Base-by-base conservation (phyloP, 2,797 vertebrate genomes). In the Myotis planiceps region DNA sequence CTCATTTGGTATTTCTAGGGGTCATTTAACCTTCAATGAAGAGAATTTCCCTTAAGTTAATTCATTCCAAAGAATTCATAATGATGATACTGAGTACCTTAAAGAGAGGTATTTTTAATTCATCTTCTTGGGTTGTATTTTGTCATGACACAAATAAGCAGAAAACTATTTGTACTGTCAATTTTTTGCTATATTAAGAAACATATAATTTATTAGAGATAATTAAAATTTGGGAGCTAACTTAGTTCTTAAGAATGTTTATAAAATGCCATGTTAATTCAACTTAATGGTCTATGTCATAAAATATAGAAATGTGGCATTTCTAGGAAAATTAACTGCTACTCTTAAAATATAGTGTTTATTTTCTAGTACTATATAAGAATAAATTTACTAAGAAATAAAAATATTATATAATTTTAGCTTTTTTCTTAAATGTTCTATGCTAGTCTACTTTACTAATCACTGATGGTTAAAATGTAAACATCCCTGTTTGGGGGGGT, bases 1-100 rank as follows among this genome's bases (percentile, higher is more conserved):
- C 75, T 88, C 25, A n/a, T 96, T 95, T 90, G 92, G 39, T 96
- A 85, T 88, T 89, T 78, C 45, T 84, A 74, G 37, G 74, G 42
- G 76, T 92, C 5, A 25, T 94, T 89, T 95, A 79, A 82, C 71
- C 86, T 95, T 84, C 32, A 63, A 6, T 81, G 21, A 90, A 63
- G 1, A 16, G 19, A 95, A 49, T 66, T 65, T 90, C 1, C 2
- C 32, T 81, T 88, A 18, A 23, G 60, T 49, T 58, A n/a, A 79
- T 27, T 42, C 12, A 18, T 65, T 68, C 21, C 1, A 12, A 79
- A 49, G 19, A 87, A 74, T 78, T 86, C 78, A 93, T 83, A 74
- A 84, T 65, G 83, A 58, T 13, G 9, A 55, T 42, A 51, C 1
- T 68, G 18, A 60, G 0, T 10, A 42, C 2, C 15, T 65, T 92